Conservation (phyloP, 2,797 vertebrate genomes). For the Xenentodon cancila region DNA sequence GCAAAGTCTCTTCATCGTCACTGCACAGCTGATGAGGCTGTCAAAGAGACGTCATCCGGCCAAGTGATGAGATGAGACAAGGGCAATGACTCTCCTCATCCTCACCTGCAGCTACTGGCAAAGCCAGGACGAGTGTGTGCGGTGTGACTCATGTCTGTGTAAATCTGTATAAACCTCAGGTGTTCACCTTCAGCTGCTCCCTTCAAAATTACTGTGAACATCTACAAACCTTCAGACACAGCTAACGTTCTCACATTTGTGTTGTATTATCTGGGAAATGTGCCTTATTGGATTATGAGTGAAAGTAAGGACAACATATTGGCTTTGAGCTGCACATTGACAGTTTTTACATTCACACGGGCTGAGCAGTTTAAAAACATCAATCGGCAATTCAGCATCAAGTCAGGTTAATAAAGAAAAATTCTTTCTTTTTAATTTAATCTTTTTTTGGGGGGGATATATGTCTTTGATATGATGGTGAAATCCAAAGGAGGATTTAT, state of each 20-base stretch:
- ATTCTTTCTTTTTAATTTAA: too few species aligned
- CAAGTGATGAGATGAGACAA: conserved; percentile 56
- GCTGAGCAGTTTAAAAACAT: too few species aligned
- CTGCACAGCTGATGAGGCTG: conserved; percentile 55
- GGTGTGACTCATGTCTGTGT: conserved; percentile 9
- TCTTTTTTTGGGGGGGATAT: too few species aligned
- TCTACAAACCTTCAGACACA: conserved; percentile 12
- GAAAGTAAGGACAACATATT: too few species aligned
- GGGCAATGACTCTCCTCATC: conserved; percentile 41
- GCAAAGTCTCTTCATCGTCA: conserved; percentile 12
- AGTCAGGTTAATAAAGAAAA: too few species aligned
- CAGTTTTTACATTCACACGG: too few species aligned
- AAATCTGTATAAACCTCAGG: conserved; percentile 23
- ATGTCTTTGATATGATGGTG: too few species aligned
- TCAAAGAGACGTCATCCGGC: conserved; percentile 43
- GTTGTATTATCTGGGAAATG: too few species aligned
- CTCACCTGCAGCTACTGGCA: conserved; percentile 51
- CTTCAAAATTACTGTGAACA: conserved; percentile 11
- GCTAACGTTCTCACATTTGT: not conserved
- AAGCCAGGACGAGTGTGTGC: conserved; percentile 6
- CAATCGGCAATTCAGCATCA: too few species aligned
- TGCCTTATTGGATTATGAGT: too few species aligned
- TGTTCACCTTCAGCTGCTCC: conserved; percentile 34
- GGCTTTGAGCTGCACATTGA: too few species aligned
- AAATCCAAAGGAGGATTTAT: too few species aligned